Percentiles rank a stretch among this genome's conserved stretches.
phyloP scores from a whole-genome alignment of 2,113 vertebrate species.

The Psilopogon haemacephalus region DNA sequence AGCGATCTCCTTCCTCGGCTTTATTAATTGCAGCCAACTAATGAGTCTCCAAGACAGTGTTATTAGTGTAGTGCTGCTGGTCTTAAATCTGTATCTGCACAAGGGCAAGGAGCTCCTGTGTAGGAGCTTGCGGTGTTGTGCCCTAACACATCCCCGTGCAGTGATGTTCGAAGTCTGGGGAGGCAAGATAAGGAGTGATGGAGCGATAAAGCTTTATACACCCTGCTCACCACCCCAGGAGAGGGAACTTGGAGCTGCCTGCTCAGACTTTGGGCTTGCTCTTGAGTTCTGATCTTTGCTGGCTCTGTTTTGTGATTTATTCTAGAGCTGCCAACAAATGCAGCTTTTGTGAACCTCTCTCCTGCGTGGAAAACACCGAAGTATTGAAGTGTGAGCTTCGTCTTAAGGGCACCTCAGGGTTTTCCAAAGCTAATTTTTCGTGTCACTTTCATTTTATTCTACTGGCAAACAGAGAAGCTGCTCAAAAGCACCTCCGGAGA shows the following conservation, averaged over 20 bases:
- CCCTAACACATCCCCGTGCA: rapidly evolving
- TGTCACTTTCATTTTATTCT: neutral
- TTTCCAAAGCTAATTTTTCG: neutral
- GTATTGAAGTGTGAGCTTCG: no score
- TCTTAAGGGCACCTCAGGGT: neutral
- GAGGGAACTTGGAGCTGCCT: rapidly evolving
- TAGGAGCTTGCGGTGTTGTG: neutral
- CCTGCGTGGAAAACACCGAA: neutral
- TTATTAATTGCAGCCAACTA: neutral
- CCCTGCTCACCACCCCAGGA: rapidly evolving
- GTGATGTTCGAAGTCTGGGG: neutral
- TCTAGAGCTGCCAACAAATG: neutral
- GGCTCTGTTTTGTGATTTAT: neutral
- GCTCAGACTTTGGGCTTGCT: rapidly evolving
- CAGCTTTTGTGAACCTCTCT: neutral
- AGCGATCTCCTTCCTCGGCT: neutral
- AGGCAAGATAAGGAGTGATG: neutral
- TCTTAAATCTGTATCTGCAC: neutral
- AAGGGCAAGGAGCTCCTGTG: neutral
- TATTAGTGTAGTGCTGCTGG: neutral
- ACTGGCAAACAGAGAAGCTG: neutral
- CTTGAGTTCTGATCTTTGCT: neutral
- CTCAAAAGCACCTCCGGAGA: neutral
- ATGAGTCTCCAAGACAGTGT: neutral
- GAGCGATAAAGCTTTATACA: rapidly evolving